phyloP scores from a whole-genome alignment of 2,113 vertebrate species.

The Leptobrachium ailaonicum region DNA sequence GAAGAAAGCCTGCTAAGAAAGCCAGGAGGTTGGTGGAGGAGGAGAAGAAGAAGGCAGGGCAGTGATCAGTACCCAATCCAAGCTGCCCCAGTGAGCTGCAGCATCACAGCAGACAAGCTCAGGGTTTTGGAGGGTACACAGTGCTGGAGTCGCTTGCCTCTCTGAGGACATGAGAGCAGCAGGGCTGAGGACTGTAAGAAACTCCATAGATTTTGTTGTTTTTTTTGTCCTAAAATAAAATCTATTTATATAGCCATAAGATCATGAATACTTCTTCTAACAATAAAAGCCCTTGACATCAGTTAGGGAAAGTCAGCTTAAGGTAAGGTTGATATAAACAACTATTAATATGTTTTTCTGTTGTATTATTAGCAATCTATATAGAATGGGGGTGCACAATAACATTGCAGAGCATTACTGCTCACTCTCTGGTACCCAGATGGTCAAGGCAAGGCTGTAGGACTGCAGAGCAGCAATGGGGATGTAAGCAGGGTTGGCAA shows the following conservation, averaged over 20 bases:
- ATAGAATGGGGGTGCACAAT: too few species aligned
- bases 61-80: conserved; percentile 67
- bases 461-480: conserved; percentile 46
- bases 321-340: conserved; percentile 70
- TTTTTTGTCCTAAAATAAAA: conserved; percentile 47
- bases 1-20: conserved; percentile 13
- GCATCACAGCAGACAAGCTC: conserved; percentile 59
- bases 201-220: conserved; percentile 49
- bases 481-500: conserved; percentile 36
- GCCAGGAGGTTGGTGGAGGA: conserved; percentile 8
- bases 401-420: too few species aligned
- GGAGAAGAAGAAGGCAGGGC: conserved; percentile 39
- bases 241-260: too few species aligned
- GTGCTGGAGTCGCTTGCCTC: conserved; percentile 56
- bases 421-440: too few species aligned
- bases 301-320: conserved; percentile 70
- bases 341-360: conserved; percentile 53
- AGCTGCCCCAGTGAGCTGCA: conserved; percentile 66
- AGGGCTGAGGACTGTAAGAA: conserved; percentile 57
- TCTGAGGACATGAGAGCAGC: conserved; percentile 64
- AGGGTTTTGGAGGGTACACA: conserved; percentile 57
- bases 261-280: conserved; percentile 29
- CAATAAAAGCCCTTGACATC: conserved; percentile 67
- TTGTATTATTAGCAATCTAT: too few species aligned
- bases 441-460: conserved; percentile 41